Evolutionary conservation across 2,113 vertebrate species (phyloP).

Genomic region (Blennius ocellaris): DNA sequence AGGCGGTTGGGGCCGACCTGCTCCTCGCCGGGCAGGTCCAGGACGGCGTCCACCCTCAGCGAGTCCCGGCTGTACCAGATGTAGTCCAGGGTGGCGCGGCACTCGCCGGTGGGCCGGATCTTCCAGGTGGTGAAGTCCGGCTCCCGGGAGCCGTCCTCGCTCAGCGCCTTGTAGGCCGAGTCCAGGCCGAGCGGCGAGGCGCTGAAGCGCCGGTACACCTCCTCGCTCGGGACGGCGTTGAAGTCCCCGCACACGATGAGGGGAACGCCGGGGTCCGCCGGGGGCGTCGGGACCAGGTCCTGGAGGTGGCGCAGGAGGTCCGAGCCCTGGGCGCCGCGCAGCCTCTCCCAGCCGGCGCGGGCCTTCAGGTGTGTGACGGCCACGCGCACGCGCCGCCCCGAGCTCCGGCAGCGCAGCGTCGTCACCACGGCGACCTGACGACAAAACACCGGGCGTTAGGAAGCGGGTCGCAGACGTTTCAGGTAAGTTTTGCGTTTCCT

Average conservation of each 20-base stretch:
- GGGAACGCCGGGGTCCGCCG: conserved; percentile 62
- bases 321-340: conserved; percentile 92
- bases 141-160: conserved; percentile 87
- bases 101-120: conserved; percentile 93
- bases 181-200: conserved; percentile 90
- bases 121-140: conserved; percentile 96
- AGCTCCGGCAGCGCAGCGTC: conserved; percentile 86
- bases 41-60: conserved; percentile 86
- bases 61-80: conserved; percentile 92
- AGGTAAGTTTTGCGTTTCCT: too few relatives aligned
- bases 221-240: conserved; percentile 92
- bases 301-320: conserved; percentile 92
- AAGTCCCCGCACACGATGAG: conserved; percentile 95
- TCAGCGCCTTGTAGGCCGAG: conserved; percentile 94
- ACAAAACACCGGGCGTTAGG: not conserved
- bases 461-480: not conserved
- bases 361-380: conserved; percentile 96
- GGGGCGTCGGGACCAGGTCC: conserved; percentile 57
- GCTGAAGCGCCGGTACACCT: conserved; percentile 91
- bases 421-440: conserved; percentile 88
- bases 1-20: conserved; percentile 96
- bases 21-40: conserved; percentile 91
- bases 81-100: conserved; percentile 94
- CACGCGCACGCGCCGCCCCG: conserved; percentile 83
- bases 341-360: conserved; percentile 92